phyloP scores from a whole-genome alignment of 2,888 invertebrate genomes.

The Oasisia sp. region DNA sequence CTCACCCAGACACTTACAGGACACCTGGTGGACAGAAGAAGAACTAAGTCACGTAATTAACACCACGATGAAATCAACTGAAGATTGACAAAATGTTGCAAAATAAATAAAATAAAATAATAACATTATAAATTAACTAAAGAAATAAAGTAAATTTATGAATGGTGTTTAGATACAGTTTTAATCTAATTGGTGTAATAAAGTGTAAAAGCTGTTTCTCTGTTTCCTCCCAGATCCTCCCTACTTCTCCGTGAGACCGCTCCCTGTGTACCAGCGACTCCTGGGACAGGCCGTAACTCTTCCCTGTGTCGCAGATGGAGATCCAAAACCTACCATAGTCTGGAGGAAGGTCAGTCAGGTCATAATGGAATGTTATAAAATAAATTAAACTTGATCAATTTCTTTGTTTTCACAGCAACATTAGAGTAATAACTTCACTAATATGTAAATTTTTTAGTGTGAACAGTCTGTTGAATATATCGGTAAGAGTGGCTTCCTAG shows the following conservation, averaged over 20 bases:
- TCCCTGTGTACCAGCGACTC: slow-evolving; percentile 90
- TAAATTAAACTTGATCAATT: neutral
- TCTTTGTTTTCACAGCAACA: neutral
- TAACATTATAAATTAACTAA: neutral
- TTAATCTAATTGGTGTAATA: too few species aligned
- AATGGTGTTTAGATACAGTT: too few species aligned
- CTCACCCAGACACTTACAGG: too few species aligned
- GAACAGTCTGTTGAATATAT: too few species aligned
- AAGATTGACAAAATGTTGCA: too few species aligned
- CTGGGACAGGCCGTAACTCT: slow-evolving; percentile 91
- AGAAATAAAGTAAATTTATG: too few species aligned
- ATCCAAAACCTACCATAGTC: slow-evolving; percentile 72
- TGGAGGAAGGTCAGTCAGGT: slow-evolving; percentile 80
- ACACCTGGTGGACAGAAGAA: too few species aligned
- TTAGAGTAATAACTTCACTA: neutral
- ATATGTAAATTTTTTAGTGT: neutral
- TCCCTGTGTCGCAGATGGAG: slow-evolving; percentile 91
- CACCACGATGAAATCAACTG: too few species aligned
- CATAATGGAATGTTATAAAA: neutral
- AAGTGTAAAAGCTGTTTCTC: too few species aligned
- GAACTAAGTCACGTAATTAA: too few species aligned
- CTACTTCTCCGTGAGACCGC: slow-evolving; percentile 88
- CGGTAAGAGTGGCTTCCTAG: too few species aligned
- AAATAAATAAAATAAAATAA: neutral
- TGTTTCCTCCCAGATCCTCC: slow-evolving; percentile 80